Base-by-base conservation (phyloP, 2,113 vertebrate species). In the Siniperca knerii region DNA sequence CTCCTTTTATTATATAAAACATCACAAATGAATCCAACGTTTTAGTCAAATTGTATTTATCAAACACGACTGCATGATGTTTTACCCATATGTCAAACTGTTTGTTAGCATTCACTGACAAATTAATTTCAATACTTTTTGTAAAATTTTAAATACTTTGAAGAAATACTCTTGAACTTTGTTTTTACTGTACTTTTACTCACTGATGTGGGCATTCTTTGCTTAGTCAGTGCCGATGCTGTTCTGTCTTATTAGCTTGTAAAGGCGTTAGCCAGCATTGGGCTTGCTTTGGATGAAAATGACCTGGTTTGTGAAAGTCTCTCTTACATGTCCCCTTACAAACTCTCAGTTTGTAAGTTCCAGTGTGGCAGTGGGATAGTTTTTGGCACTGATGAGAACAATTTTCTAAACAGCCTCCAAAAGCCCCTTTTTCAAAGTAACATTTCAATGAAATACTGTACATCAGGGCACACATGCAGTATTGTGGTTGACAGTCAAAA, bases 11-110 rank as follows among this genome's bases (percentile, higher is more conserved):
- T 70, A 58, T 35, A n/a, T 50, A 37, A 65, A 66, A 15, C 13
- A 20, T 68, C 12, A 52, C 20, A 54, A 40, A 23, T 10, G 10
- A 71, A 68, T 67, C 58, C 10, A 13, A 2, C 4, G 0, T 64
- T 58, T 50, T 29, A 55, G 35, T 73, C 6, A 76, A 20, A 55
- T 44, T 78, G 65, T 75, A 42, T 66, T 72, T 48, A 48, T 75
- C 40, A 74, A 58, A n/a, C 25, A 62, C 60, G 64, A 37, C 10
- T 73, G 44, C 35, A 61, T 82, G 52, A 33, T 48, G 25, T 33
- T 64, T 67, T 50, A 61, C 16, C 11, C 48, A 13, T 46, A 25
- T 77, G 11, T 23, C 6, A 65, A 42, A 58, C 23, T 10, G 37
- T 50, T 66, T 58, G 21, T 73, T 44, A 48, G 25, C 18, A 62